Evolutionary conservation across 2,797 vertebrate genomes (phyloP).

Genomic region (Tenualosa ilisha): DNA sequence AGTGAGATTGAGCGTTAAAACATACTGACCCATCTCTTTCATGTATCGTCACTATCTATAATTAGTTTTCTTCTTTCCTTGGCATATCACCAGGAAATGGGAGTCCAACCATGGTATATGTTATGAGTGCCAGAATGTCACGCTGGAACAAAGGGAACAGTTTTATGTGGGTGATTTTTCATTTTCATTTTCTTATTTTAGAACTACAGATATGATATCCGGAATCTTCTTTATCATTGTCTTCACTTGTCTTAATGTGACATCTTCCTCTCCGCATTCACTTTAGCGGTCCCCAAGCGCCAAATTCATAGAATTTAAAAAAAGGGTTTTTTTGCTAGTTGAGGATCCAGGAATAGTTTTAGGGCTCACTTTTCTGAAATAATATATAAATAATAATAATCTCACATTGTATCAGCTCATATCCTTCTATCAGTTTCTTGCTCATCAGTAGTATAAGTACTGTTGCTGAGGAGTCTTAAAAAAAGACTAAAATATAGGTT

Average conservation of each 20-base stretch:
- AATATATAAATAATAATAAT: not conserved
- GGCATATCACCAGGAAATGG: constrained; percentile 56
- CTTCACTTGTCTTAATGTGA: not conserved
- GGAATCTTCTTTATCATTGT: not conserved
- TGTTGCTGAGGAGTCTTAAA: not conserved
- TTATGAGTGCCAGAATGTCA: constrained; percentile 58
- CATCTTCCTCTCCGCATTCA: not conserved
- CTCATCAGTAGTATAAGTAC: not conserved
- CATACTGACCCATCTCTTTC: constrained; percentile 63
- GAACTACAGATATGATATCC: not conserved
- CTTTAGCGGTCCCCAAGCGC: not conserved
- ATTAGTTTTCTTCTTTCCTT: constrained; percentile 66
- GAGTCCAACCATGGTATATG: constrained; percentile 57
- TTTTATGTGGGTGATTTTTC: constrained; percentile 18
- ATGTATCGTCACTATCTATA: constrained; percentile 72
- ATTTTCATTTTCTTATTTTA: constrained; percentile 7
- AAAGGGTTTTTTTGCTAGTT: not conserved
- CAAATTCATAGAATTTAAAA: not conserved
- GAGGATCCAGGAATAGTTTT: not conserved
- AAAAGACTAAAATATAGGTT: not conserved
- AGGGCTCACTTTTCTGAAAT: not conserved
- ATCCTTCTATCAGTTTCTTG: not conserved
- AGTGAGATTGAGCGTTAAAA: constrained; percentile 51
- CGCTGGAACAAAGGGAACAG: constrained; percentile 35
- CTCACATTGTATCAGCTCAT: not conserved